Percentiles rank a stretch among this genome's conserved stretches.
phyloP scores from a whole-genome alignment of 2,113 vertebrate genomes.

The Corapipo altera region DNA sequence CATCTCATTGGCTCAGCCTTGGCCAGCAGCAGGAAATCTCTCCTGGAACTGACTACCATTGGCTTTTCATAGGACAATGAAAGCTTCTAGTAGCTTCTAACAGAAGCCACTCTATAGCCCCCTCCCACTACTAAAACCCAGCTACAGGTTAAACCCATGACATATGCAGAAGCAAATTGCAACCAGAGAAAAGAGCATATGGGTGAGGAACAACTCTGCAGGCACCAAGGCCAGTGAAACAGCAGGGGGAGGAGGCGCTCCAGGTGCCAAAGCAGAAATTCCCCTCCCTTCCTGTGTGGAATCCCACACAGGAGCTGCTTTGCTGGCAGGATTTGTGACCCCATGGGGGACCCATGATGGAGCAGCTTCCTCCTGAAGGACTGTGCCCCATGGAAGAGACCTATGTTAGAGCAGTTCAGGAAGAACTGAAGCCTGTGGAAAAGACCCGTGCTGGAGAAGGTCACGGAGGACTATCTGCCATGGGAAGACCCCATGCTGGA shows the following conservation, averaged over 20 bases:
- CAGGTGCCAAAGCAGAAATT: background rate
- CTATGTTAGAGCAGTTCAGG: background rate
- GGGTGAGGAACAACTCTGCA: background rate
- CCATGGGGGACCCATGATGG: background rate
- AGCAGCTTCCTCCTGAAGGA: background rate
- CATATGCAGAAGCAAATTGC: background rate
- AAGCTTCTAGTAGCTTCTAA: too few relatives aligned
- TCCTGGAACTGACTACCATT: too few relatives aligned
- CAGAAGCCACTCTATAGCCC: too few relatives aligned
- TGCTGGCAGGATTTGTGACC: background rate
- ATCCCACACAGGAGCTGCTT: background rate
- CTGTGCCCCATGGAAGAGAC: background rate
- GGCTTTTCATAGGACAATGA: too few relatives aligned
- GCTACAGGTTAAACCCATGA: too few relatives aligned
- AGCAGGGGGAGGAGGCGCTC: background rate
- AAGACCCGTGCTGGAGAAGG: fast-evolving
- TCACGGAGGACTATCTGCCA: background rate
- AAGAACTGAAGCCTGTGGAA: background rate
- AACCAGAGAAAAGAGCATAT: background rate
- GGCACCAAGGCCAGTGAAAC: background rate
- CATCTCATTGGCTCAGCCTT: too few relatives aligned
- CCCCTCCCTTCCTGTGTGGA: too few relatives aligned
- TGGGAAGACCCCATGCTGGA: background rate
- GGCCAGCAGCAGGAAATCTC: too few relatives aligned
- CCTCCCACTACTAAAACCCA: too few relatives aligned